Conservation (phyloP, 2,113 vertebrate genomes). For the Choloepus hoffmanni region DNA sequence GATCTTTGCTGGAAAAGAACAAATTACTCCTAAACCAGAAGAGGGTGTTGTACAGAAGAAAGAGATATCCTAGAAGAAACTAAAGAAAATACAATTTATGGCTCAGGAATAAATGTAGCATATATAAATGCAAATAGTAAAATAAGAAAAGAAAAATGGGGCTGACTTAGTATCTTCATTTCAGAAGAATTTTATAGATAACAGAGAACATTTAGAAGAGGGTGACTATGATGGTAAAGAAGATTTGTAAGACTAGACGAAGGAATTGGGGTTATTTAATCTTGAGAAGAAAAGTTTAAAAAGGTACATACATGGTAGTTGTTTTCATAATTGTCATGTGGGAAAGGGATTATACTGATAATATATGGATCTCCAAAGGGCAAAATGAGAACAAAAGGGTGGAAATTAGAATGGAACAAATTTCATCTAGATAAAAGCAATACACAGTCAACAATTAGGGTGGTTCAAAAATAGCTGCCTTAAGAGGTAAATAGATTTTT, state of each 20-base stretch:
- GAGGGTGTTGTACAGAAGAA: too few species aligned
- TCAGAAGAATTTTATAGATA: neutral
- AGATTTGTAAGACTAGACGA: neutral
- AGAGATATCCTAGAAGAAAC: too few species aligned
- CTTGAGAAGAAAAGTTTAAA: neutral
- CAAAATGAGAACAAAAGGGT: neutral
- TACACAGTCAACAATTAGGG: neutral
- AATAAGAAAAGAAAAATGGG: neutral
- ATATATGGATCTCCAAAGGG: neutral
- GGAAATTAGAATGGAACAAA: neutral
- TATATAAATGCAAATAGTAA: too few species aligned
- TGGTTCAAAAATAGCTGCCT: neutral
- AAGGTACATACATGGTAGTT: neutral
- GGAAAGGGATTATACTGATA: neutral
- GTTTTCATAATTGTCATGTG: neutral
- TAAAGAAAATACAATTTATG: too few species aligned
- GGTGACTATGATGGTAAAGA: neutral
- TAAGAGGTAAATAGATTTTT: neutral
- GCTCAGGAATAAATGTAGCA: too few species aligned
- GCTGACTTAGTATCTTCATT: neutral
- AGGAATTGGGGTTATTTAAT: neutral
- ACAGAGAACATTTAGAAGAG: neutral
- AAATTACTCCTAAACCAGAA: too few species aligned
- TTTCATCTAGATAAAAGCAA: neutral
- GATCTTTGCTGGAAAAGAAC: too few species aligned